Evolutionary conservation across 2,888 invertebrate genomes (phyloP), one percentile per base, ranked within the genome.

Genomic region (Melanostoma mellinum): DNA sequence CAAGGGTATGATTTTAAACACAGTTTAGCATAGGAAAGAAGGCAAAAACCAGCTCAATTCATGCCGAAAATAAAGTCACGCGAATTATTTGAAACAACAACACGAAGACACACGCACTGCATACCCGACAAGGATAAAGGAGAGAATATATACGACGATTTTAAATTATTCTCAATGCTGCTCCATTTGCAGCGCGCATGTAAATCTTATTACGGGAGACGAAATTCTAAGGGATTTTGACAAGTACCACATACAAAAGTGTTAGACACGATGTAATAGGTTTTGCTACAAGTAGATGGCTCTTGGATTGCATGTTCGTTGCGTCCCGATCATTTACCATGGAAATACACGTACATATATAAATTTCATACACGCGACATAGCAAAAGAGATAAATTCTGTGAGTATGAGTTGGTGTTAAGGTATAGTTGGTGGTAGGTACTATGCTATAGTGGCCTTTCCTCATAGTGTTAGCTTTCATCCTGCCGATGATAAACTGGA

Each of bases 401-500:
- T 63, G 6, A 20, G 20, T 20, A 20, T 20, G 20, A 20, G 36
- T n/a, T 63, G 42, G 5, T 20, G 36, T 38, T 48, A 20, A 9
- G 48, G 9, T 4, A 32, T 6, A 33, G 10, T 6, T 30, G 9
- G 5, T 32, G 1, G 32, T 52, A 48, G 4, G n/a, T 55, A 30
- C 30, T 8, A 6, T 0, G 32, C 20, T 20, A 20, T 48, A 40
- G 53, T 65, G 33, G 35, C 42, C 44, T 53, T 38, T 48, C 20
- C 20, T 20, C 20, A n/a, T n/a, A 20, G 20, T 20, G 20, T 20
- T 44, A 61, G 50, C 68, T 55, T 65, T 77, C 81, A 56, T 60
- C 60, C 65, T 69, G 52, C 65, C 78, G 69, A 84, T 84, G 84
- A 84, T 84, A 78, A 84, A 84, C 78, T 79, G 74, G 74, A 30